These are phyloP conservation scores for Acanthacorydalis orientalis DNA, from an alignment of 2,888 invertebrate genomes.

Conservation along the genomic window DNA sequence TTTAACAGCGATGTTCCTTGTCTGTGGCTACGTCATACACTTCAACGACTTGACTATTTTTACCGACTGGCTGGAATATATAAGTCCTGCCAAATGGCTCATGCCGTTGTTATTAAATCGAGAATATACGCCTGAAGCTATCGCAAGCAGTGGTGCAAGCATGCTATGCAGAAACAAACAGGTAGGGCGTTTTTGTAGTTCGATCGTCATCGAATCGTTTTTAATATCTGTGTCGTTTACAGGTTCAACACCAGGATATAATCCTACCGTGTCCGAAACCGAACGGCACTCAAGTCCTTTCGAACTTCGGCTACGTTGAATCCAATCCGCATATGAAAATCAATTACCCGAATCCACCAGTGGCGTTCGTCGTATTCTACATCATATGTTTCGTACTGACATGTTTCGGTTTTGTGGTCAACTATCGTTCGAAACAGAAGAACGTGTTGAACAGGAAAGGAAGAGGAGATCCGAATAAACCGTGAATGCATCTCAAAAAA, in stretches of 20 bases:
- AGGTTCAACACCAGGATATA: constrained; percentile 74
- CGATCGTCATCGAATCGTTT: neutral
- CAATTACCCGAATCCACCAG: constrained; percentile 32
- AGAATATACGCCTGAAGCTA: constrained; percentile 47
- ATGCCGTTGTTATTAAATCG: constrained; percentile 45
- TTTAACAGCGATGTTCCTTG: constrained; percentile 39
- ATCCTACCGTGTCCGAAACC: constrained; percentile 69
- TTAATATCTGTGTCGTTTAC: constrained; percentile 14
- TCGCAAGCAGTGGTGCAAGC: constrained; percentile 35
- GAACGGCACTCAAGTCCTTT: constrained; percentile 55
- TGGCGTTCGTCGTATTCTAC: constrained; percentile 44
- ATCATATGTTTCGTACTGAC: constrained; percentile 39
- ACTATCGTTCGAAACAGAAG: constrained; percentile 33
- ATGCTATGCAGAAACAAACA: constrained; percentile 54
- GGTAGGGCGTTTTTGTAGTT: constrained; percentile 24
- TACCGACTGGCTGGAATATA: constrained; percentile 46
- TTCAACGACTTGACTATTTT: constrained; percentile 46
- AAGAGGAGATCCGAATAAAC: constrained; percentile 42
- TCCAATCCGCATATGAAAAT: constrained; percentile 28
- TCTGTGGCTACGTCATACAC: constrained; percentile 53
- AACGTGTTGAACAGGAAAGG: constrained; percentile 31
- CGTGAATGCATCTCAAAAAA: constrained; percentile 21
- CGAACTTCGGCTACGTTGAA: constrained; percentile 31
- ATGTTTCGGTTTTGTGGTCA: constrained; percentile 41
- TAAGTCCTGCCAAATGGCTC: constrained; percentile 59